Conservation (phyloP, 2,797 vertebrate genomes). For the Spatula clypeata region DNA sequence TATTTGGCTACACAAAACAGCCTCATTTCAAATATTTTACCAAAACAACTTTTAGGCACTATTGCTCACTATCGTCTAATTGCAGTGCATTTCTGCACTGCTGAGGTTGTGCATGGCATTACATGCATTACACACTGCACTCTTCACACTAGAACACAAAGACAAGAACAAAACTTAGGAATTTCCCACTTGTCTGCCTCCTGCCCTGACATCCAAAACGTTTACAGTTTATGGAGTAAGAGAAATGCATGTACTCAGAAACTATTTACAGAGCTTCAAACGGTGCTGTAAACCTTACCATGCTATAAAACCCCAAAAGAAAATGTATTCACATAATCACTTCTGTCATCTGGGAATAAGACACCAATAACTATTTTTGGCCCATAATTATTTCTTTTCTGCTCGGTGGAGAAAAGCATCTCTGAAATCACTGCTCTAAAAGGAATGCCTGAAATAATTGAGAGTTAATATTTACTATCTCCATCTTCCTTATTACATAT, state of each 20-base stretch:
- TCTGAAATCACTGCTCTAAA: slow-evolving; percentile 18
- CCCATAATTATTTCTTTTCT: slow-evolving; percentile 49
- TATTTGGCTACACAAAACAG: not conserved
- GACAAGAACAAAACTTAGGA: not conserved
- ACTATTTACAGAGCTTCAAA: slow-evolving; percentile 12
- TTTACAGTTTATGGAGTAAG: not conserved
- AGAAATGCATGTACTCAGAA: not conserved
- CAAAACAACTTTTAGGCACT: not conserved
- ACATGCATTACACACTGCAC: not conserved
- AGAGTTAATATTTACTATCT: slow-evolving; percentile 36
- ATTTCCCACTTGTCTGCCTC: not conserved
- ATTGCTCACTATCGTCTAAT: not conserved
- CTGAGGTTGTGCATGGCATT: not conserved
- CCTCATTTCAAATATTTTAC: not conserved
- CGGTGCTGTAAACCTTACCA: not conserved
- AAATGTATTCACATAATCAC: not conserved
- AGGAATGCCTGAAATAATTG: slow-evolving; percentile 25
- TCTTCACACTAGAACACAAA: not conserved
- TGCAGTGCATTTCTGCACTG: not conserved
- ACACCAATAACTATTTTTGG: slow-evolving; percentile 46
- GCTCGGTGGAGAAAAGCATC: not conserved
- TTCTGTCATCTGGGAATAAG: not conserved
- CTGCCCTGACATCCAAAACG: not conserved
- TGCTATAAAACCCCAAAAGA: not conserved
- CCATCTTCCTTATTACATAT: not conserved